Base-by-base conservation (phyloP, 1,140 invertebrate genomes). In the Diachasma alloeum region DNA sequence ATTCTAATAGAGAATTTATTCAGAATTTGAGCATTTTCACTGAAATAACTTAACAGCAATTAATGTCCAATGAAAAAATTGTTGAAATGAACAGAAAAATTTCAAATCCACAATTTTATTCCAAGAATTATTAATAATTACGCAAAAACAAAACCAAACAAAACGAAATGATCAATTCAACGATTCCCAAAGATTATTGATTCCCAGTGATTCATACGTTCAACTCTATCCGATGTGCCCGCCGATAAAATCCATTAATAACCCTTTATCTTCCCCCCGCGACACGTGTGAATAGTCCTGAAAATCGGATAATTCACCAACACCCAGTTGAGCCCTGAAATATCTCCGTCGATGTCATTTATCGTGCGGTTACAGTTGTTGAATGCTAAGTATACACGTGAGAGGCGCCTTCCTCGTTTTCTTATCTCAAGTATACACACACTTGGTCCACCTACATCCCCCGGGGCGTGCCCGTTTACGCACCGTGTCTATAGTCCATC, bases 381-480 rank as follows among this genome's bases (percentile, higher is more conserved):
- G 42, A 70, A 70, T 70, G 68, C 42, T 44, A 70, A 70, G 68
- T 70, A 70, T 24, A 70, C 17, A 63, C 24, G 59, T 63, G 24
- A 63, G 68, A 44, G 68, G 42, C 68, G 68, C 68, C 68, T 70
- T 70, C 68, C 68, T 70, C 68, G 39, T 70, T 70, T 70, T 70
- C 68, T 70, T 70, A 70, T 70, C 68, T 71, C 42, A 71, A 71
- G 39, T 26, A 46, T 44, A 46, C 19, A 71, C 19, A 71, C 67
- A 69, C 39, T 24, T 26, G 24, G 63, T 69, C 63, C 74, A 75
- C 66, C 63, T 69, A 75, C 66, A 75, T 75, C 66, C 74, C 42
- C 26, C 46, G 74, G 11, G 59, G 59, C 24, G 59, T 63, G 59
- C 24, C 59, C 19, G 59, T 63, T 63, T 63, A 63, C 59, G 59